Evolutionary conservation across 2,113 vertebrate species (phyloP).

Genomic region (Spea bombifrons): DNA sequence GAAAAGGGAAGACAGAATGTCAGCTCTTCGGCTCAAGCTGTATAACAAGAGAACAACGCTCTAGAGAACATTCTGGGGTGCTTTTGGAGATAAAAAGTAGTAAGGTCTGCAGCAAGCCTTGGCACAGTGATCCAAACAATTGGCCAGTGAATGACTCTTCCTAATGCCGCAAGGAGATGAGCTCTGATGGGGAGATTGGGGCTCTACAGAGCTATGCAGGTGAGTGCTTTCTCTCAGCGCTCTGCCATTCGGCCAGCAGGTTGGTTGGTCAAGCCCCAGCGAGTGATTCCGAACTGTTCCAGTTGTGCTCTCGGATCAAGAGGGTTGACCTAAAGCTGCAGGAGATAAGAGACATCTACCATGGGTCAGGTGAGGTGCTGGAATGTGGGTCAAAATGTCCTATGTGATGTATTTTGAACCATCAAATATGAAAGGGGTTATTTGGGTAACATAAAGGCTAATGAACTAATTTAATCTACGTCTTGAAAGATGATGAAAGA

Average conservation of each 20-base stretch:
- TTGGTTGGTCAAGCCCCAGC: background rate
- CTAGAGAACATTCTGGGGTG: background rate
- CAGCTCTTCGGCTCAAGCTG: constrained; percentile 5
- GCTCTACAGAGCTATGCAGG: background rate
- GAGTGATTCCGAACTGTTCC: constrained; percentile 13
- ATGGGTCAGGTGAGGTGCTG: constrained; percentile 33
- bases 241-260: constrained; percentile 17
- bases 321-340: constrained; percentile 34
- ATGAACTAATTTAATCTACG: too few relatives aligned
- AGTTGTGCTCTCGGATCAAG: constrained; percentile 31
- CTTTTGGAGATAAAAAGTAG: background rate
- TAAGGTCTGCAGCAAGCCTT: background rate
- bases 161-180: constrained; percentile 14
- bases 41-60: background rate
- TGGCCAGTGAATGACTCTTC: background rate
- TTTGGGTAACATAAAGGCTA: too few relatives aligned
- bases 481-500: too few relatives aligned
- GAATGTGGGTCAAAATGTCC: background rate
- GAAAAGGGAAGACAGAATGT: background rate
- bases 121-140: background rate
- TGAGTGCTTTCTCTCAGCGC: constrained; percentile 29
- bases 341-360: constrained; percentile 38
- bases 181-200: background rate
- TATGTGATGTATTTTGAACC: too few relatives aligned
- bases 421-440: too few relatives aligned